A percentile compares a stretch with the other conserved stretches of the same genome.
Conservation (phyloP, 30 jellyfish, hydroid and myxozoan genomes). For the Chironex yamaguchii region DNA sequence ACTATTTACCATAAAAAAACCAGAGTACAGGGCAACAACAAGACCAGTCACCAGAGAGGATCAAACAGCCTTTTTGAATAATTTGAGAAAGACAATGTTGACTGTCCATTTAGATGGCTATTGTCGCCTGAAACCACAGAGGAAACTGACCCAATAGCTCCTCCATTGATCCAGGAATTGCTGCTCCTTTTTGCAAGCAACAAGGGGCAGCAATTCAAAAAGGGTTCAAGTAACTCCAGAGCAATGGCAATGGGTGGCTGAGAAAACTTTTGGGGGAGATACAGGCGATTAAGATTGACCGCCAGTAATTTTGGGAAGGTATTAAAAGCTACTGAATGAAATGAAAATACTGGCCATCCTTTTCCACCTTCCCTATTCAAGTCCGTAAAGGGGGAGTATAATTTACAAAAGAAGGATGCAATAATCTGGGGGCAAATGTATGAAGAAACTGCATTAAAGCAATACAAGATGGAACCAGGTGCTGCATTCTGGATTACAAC, state of each 20-base stretch:
- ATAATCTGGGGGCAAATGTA: conserved; percentile 5
- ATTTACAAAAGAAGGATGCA: conserved; percentile 17
- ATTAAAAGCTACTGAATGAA: conserved; percentile 2
- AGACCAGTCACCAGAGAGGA: conserved; percentile 37
- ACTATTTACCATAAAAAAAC: conserved; percentile 2
- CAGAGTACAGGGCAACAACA: conserved; percentile 36
- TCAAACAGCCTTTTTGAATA: conserved; percentile 6
- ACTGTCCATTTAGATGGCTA: conserved; percentile 56
- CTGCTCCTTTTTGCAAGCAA: conserved; percentile 24
- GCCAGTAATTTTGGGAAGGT: conserved; percentile 16
- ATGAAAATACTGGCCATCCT: conserved; percentile 13
- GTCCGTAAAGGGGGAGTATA: conserved; percentile 25
- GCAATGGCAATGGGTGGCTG: too few species aligned
- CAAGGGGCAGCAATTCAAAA: too few species aligned
- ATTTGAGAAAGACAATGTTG: conserved; percentile 19
- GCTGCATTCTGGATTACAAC: not conserved
- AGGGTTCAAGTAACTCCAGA: too few species aligned
- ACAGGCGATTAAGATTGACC: not conserved
- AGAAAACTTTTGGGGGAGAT: not conserved
- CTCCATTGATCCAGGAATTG: conserved; percentile 36
- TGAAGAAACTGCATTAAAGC: conserved; percentile 12
- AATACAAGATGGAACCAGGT: not conserved
- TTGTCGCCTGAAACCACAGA: conserved; percentile 30
- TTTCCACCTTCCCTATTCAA: conserved; percentile 42
- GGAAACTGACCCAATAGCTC: conserved; percentile 17